Evolutionary conservation across 1,140 invertebrate genomes (phyloP).

Genomic region (Chelonus insularis): DNA sequence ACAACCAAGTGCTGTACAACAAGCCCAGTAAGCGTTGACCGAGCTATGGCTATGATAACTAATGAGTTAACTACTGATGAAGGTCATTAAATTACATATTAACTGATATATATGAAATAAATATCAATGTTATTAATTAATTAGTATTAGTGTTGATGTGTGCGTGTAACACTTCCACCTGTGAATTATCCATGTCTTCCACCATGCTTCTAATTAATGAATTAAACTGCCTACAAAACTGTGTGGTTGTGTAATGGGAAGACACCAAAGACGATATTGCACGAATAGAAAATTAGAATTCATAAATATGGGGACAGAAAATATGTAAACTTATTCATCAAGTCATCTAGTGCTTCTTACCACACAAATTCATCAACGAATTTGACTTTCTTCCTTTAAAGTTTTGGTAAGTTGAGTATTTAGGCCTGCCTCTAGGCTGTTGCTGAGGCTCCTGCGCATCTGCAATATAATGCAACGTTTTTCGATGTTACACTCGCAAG

Average conservation of each 20-base stretch:
- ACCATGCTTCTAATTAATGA: constrained; percentile 53
- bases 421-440: constrained; percentile 76
- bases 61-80: constrained; percentile 26
- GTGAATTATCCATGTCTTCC: constrained; percentile 42
- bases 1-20: constrained; percentile 54
- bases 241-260: neutral
- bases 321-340: constrained; percentile 18
- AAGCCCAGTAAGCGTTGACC: constrained; percentile 51
- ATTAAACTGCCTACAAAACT: constrained; percentile 32
- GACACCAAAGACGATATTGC: neutral
- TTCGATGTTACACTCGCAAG: constrained; percentile 57
- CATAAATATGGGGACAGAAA: constrained; percentile 1
- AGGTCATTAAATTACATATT: constrained; percentile 16
- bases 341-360: constrained; percentile 69
- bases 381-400: constrained; percentile 87
- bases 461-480: constrained; percentile 63
- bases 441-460: constrained; percentile 72
- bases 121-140: constrained; percentile 1
- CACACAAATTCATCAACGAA: constrained; percentile 91
- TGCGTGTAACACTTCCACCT: constrained; percentile 43
- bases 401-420: constrained; percentile 82
- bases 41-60: constrained; percentile 32
- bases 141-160: neutral
- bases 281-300: neutral
- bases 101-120: constrained; percentile 12